phyloP scores from a whole-genome alignment of 2,113 vertebrate species.

The Mormyrus iriodes region DNA sequence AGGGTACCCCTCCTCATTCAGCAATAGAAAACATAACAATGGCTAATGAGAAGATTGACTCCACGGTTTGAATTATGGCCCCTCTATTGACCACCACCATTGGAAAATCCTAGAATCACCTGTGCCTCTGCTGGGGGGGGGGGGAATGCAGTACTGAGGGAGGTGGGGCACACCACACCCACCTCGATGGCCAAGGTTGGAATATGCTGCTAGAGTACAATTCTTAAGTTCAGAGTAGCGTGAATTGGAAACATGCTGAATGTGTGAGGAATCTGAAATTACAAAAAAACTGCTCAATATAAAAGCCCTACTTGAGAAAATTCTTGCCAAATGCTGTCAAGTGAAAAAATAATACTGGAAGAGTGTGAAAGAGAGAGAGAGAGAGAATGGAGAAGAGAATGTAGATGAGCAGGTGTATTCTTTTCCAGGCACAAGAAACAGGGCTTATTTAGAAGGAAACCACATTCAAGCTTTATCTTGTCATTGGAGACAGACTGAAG shows the following conservation, averaged over 20 bases:
- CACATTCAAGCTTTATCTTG: not conserved
- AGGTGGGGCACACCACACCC: not conserved
- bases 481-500: not conserved
- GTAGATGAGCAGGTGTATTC: not conserved
- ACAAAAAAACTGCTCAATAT: not conserved
- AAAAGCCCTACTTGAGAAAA: slow-evolving; percentile 12
- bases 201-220: not conserved
- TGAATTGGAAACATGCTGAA: not conserved
- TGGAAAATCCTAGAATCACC: not conserved
- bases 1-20: not conserved
- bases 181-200: not conserved
- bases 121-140: not conserved
- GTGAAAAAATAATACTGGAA: slow-evolving; percentile 20
- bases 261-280: slow-evolving; percentile 11
- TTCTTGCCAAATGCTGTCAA: not conserved
- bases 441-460: not conserved
- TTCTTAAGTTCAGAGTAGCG: slow-evolving; percentile 6
- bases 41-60: not conserved
- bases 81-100: not conserved
- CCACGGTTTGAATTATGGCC: not conserved
- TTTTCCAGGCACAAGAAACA: not conserved
- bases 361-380: slow-evolving; percentile 35
- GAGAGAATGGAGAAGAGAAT: slow-evolving; percentile 9
- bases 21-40: not conserved
- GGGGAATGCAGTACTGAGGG: not conserved